Percentiles rank a stretch among this genome's conserved stretches.
Conservation (phyloP, 2,888 invertebrate species). For the Heliconius charithonia region DNA sequence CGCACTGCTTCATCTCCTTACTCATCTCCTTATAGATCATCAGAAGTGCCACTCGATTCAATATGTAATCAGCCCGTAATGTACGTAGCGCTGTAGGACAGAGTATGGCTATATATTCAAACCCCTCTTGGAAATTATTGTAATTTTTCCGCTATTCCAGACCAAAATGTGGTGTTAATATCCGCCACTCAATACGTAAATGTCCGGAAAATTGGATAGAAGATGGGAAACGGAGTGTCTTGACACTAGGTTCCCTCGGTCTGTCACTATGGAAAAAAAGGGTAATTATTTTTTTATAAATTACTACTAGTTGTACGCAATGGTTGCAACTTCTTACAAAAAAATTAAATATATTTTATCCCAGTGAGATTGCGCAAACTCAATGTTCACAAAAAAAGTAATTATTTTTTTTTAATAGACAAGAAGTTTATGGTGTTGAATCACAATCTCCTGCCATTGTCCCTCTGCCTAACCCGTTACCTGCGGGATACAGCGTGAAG, state of each 20-base stretch:
- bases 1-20: conserved; percentile 61
- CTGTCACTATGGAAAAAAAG: background rate
- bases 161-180: too few species aligned
- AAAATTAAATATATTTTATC: too few species aligned
- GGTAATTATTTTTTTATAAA: too few species aligned
- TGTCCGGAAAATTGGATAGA: too few species aligned
- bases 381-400: too few species aligned
- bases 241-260: background rate
- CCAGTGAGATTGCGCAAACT: too few species aligned
- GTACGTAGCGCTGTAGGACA: background rate
- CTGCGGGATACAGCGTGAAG: background rate
- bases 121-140: background rate
- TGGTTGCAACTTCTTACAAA: too few species aligned
- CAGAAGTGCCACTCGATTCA: conserved; percentile 42
- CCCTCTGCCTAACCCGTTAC: background rate
- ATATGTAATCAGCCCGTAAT: background rate
- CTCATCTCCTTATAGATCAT: conserved; percentile 48
- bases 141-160: background rate
- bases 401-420: too few species aligned
- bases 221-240: background rate
- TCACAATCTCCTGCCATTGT: too few species aligned
- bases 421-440: too few species aligned
- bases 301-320: too few species aligned
- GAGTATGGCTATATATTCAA: background rate
- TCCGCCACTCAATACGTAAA: too few species aligned